A percentile compares a stretch with the other conserved stretches of the same genome.
Evolutionary conservation across 1,140 invertebrate genomes (phyloP).

Genomic region (Augochlora pura): DNA sequence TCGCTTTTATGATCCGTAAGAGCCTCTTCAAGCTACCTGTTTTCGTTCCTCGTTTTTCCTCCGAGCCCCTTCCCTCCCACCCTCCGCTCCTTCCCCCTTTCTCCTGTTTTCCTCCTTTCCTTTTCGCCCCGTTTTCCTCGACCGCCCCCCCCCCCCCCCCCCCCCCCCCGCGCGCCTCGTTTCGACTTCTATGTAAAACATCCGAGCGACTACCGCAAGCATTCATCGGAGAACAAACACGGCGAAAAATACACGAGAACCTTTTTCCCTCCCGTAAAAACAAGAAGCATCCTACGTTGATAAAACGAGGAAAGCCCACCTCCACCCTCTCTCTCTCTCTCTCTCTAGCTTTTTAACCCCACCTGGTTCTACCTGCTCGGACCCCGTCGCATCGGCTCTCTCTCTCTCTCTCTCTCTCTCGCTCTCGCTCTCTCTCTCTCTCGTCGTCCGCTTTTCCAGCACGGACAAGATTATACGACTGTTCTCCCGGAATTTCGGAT

Average conservation of each 20-base stretch:
- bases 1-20: conserved; percentile 19
- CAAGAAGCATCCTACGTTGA: background rate
- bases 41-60: too few relatives aligned
- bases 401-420: too few relatives aligned
- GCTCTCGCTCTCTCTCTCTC: too few relatives aligned
- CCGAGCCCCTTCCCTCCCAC: too few relatives aligned
- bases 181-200: background rate
- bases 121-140: background rate
- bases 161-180: background rate
- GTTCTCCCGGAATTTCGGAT: conserved; percentile 16
- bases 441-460: background rate
- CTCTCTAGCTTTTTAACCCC: background rate
- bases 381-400: too few relatives aligned
- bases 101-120: too few relatives aligned
- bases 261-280: background rate
- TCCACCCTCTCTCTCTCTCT: too few relatives aligned
- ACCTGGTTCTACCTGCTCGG: too few relatives aligned
- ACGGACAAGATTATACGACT: background rate
- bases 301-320: background rate
- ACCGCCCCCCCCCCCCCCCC: too few relatives aligned
- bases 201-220: conserved; percentile 18
- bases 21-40: background rate
- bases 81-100: too few relatives aligned
- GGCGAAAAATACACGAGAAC: background rate
- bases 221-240: conserved; percentile 22